Conservation (phyloP, 2,888 invertebrate genomes). For the Heliconius hortense region DNA sequence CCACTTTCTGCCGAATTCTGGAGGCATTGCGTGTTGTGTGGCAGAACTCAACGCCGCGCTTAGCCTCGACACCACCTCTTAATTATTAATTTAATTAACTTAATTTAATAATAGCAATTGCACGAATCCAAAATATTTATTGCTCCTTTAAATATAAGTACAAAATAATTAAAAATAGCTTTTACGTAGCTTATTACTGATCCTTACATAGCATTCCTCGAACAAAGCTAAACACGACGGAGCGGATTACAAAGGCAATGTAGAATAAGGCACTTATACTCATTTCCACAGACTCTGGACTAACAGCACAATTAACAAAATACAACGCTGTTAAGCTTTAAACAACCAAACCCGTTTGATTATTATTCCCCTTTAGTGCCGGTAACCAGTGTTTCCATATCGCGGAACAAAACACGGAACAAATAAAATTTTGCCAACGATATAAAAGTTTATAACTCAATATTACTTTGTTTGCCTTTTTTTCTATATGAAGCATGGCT, state of each 20-base stretch:
- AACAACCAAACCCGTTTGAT: slow-evolving; percentile 19
- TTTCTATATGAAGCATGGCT: slow-evolving; percentile 31
- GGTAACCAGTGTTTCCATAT: slow-evolving; percentile 20
- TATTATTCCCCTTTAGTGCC: slow-evolving; percentile 15
- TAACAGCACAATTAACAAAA: slow-evolving; percentile 23
- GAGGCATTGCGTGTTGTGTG: too few species aligned
- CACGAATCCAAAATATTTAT: not conserved
- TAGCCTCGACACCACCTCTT: too few species aligned
- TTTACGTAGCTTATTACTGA: not conserved
- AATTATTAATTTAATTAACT: too few species aligned
- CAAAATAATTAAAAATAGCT: not conserved
- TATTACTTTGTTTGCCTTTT: slow-evolving; percentile 34
- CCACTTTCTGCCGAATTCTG: too few species aligned
- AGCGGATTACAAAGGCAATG: slow-evolving; percentile 8
- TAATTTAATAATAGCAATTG: not conserved
- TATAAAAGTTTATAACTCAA: slow-evolving; percentile 36
- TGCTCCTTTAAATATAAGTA: not conserved
- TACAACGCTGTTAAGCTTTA: slow-evolving; percentile 20
- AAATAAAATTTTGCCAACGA: slow-evolving; percentile 30
- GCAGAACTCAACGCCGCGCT: too few species aligned
- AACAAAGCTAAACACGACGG: slow-evolving; percentile 6
- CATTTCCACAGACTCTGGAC: slow-evolving; percentile 12
- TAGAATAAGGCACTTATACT: slow-evolving; percentile 17
- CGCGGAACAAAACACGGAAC: slow-evolving; percentile 16
- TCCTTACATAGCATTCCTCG: slow-evolving; percentile 2